Conservation (phyloP, 2,797 vertebrate genomes). For the Acridotheres tristis region DNA sequence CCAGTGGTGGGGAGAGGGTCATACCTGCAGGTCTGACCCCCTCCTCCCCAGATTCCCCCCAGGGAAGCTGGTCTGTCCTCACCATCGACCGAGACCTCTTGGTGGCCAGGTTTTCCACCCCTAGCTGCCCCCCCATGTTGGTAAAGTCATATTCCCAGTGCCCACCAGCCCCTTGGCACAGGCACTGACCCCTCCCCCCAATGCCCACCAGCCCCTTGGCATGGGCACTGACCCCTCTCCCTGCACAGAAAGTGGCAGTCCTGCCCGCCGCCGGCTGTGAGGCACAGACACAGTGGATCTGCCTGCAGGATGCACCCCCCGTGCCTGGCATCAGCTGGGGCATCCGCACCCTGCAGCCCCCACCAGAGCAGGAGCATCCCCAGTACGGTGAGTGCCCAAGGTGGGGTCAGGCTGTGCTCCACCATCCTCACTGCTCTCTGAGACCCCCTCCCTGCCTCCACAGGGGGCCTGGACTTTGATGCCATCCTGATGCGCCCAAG, state of each 20-base stretch:
- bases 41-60: conserved; percentile 47
- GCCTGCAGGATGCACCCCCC: conserved; percentile 82
- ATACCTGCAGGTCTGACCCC: background rate
- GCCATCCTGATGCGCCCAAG: conserved; percentile 89
- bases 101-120: conserved; percentile 90
- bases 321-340: conserved; percentile 87
- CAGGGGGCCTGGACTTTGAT: conserved; percentile 91
- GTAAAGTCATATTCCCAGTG: conserved; percentile 66
- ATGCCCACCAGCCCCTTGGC: background rate
- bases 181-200: background rate
- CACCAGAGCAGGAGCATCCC: conserved; percentile 85
- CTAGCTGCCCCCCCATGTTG: conserved; percentile 87
- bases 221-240: background rate
- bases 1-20: background rate
- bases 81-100: conserved; percentile 87
- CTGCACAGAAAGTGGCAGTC: conserved; percentile 83
- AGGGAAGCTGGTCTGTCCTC: conserved; percentile 89
- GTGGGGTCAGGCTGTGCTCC: background rate
- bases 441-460: background rate
- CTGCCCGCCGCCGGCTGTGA: conserved; percentile 74
- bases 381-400: conserved; percentile 83
- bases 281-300: conserved; percentile 84
- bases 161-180: accelerated
- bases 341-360: conserved; percentile 84
- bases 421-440: background rate